Evolutionary conservation across 37 sponge, comb jelly and placozoan genomes (phyloP).

Genomic region (Haliclona indistincta): DNA sequence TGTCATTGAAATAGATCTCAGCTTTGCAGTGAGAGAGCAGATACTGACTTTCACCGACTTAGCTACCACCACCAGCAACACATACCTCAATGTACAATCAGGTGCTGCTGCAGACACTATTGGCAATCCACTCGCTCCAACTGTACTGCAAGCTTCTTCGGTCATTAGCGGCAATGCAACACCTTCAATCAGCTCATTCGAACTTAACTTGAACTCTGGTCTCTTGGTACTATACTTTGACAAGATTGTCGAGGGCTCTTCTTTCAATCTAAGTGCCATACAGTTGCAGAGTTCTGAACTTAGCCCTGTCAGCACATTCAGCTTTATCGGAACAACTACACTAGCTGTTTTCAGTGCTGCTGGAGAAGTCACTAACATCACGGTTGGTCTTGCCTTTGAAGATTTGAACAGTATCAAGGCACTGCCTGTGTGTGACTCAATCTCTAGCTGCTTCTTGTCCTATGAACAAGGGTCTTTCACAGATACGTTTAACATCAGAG

Average conservation of each 20-base stretch:
- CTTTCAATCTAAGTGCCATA: constrained; percentile 50
- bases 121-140: constrained; percentile 41
- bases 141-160: constrained; percentile 48
- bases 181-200: constrained; percentile 60
- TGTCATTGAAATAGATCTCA: constrained; percentile 48
- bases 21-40: constrained; percentile 45
- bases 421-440: constrained; percentile 47
- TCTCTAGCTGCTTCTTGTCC: constrained; percentile 56
- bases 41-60: constrained; percentile 48
- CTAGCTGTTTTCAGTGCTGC: not conserved
- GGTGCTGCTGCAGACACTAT: constrained; percentile 63
- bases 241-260: constrained; percentile 52
- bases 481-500: constrained; percentile 49
- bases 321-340: constrained; percentile 9
- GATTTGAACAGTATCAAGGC: constrained; percentile 79
- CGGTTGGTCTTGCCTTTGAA: constrained; percentile 33
- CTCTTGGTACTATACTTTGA: constrained; percentile 67
- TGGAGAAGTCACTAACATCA: constrained; percentile 35
- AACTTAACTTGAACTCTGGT: constrained; percentile 78
- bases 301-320: constrained; percentile 25
- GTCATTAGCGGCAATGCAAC: constrained; percentile 59
- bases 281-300: constrained; percentile 31
- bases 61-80: constrained; percentile 52
- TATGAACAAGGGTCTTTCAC: constrained; percentile 56
- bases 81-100: constrained; percentile 56